A percentile compares a stretch with the other conserved stretches of the same genome.
Conservation (phyloP, 1,140 invertebrate genomes). For the Brachionus rubens region DNA sequence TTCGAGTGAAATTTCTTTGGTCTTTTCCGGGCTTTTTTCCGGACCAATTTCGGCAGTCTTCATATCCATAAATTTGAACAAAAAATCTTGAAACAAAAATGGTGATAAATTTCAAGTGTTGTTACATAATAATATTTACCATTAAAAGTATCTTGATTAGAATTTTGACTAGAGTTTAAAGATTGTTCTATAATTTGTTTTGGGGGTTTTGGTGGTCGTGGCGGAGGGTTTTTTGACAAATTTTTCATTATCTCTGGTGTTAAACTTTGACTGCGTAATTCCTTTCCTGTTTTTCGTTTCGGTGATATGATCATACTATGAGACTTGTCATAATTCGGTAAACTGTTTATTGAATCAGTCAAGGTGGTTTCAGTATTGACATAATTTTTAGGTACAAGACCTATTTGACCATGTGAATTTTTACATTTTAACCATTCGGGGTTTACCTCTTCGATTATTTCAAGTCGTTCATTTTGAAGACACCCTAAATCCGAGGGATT, state of each 20-base stretch:
- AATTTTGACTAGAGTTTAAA: neutral
- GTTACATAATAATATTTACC: conserved; percentile 26
- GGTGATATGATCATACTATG: neutral
- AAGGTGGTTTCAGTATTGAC: neutral
- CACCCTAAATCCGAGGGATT: neutral
- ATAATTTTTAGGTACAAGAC: neutral
- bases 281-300: neutral
- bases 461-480: neutral
- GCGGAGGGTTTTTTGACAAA: neutral
- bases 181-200: neutral
- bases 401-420: neutral
- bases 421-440: neutral
- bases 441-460: neutral
- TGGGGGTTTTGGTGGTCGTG: neutral
- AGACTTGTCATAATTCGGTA: neutral
- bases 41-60: no score
- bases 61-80: no score
- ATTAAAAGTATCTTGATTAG: neutral
- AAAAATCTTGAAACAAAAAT: no score
- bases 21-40: neutral
- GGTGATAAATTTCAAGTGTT: no score
- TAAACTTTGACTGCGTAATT: neutral
- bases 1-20: neutral
- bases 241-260: neutral
- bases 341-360: neutral